Conservation (phyloP, 2,113 vertebrate genomes). For the Formicarius rufipectus region DNA sequence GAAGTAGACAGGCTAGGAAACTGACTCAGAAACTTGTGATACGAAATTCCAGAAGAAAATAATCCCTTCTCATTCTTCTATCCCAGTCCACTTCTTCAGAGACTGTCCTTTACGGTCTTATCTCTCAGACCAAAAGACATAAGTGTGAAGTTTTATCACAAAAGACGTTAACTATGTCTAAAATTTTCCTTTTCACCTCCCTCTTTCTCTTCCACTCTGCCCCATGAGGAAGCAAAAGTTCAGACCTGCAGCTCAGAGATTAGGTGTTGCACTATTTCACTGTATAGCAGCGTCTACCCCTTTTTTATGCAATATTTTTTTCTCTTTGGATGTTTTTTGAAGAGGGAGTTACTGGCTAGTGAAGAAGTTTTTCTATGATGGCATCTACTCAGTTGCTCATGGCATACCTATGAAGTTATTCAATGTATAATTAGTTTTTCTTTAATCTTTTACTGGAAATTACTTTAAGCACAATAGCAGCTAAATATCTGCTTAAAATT, state of each 20-base stretch:
- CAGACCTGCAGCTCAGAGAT: background rate
- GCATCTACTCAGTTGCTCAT: background rate
- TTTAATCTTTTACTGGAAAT: background rate
- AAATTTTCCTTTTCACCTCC: background rate
- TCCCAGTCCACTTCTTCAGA: background rate
- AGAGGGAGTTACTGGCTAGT: background rate
- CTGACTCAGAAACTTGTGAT: background rate
- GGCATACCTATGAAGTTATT: background rate
- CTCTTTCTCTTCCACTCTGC: rapidly evolving
- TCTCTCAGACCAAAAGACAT: background rate
- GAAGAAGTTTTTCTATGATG: background rate
- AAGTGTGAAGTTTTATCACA: background rate
- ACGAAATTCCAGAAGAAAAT: background rate
- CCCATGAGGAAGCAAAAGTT: background rate
- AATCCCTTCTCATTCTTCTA: background rate
- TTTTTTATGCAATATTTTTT: background rate
- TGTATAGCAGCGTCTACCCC: background rate
- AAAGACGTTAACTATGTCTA: background rate
- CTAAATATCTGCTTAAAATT: background rate
- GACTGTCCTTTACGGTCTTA: background rate
- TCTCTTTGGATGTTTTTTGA: background rate
- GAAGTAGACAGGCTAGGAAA: background rate
- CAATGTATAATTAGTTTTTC: background rate
- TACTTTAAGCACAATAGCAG: background rate
- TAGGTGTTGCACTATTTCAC: background rate